phyloP scores from a whole-genome alignment of 2,888 invertebrate genomes.

The Priocnemis perturbator region DNA sequence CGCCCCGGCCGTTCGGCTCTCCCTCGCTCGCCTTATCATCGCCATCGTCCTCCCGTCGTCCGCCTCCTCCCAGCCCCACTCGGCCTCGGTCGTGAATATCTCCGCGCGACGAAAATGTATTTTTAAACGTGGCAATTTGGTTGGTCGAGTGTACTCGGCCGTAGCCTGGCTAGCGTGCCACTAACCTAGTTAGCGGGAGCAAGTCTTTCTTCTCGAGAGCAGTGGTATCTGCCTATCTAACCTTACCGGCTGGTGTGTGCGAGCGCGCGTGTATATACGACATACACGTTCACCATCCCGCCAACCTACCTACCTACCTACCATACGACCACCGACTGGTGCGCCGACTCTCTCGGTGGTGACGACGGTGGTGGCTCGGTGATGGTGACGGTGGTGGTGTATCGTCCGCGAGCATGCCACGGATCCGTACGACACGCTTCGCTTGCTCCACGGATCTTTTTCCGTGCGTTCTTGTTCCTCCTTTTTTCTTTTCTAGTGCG shows the following conservation, averaged over 20 bases:
- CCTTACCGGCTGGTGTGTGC: slow-evolving; percentile 36
- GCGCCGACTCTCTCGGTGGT: too few relatives aligned
- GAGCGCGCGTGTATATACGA: slow-evolving; percentile 14
- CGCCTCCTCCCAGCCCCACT: slow-evolving; percentile 6
- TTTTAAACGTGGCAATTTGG: slow-evolving; percentile 68
- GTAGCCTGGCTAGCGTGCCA: slow-evolving; percentile 70
- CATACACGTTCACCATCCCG: slow-evolving; percentile 15
- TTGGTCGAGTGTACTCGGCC: slow-evolving; percentile 66
- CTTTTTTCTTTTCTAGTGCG: slow-evolving; percentile 19
- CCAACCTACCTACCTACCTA: slow-evolving; percentile 56
- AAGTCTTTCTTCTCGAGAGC: slow-evolving; percentile 70
- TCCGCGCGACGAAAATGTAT: slow-evolving; percentile 59
- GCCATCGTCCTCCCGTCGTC: slow-evolving; percentile 3
- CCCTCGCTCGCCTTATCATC: slow-evolving; percentile 1
- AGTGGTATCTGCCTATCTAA: slow-evolving; percentile 59
- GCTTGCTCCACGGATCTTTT: slow-evolving; percentile 43
- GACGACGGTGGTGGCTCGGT: too few relatives aligned
- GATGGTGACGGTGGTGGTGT: background rate
- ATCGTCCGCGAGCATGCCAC: slow-evolving; percentile 34
- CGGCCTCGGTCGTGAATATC: too few relatives aligned
- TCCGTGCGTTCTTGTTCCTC: slow-evolving; percentile 13
- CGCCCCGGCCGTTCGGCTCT: too few relatives aligned
- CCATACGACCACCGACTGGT: slow-evolving; percentile 37
- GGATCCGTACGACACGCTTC: slow-evolving; percentile 56
- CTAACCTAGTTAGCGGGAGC: slow-evolving; percentile 73